Evolutionary conservation across 2,888 invertebrate genomes (phyloP).

Genomic region (Cylloceria caligata): DNA sequence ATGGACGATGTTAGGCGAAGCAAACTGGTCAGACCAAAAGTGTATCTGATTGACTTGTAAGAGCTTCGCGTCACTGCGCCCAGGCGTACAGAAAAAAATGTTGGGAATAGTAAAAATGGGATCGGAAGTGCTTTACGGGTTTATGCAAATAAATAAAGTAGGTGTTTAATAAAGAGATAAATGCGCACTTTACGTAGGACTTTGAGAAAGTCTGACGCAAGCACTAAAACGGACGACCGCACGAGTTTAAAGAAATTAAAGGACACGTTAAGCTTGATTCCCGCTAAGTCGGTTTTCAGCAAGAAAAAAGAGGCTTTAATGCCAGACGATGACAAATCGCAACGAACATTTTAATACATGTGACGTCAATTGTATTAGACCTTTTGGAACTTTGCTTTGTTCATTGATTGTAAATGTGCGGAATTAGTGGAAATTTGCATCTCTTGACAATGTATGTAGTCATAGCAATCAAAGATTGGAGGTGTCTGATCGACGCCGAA

Average conservation of each 20-base stretch:
- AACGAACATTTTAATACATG: neutral
- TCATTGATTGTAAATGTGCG: too few relatives aligned
- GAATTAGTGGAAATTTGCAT: too few relatives aligned
- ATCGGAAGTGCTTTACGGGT: neutral
- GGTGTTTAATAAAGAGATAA: neutral
- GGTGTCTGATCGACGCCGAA: neutral
- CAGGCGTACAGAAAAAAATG: neutral
- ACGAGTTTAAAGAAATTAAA: slow-evolving; percentile 2
- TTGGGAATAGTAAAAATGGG: too few relatives aligned
- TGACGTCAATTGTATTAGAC: neutral
- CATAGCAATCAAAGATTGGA: too few relatives aligned
- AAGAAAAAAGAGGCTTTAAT: neutral
- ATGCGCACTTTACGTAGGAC: slow-evolving; percentile 4
- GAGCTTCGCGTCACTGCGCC: neutral
- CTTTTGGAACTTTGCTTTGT: neutral
- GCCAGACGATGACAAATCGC: neutral
- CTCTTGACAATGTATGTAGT: neutral
- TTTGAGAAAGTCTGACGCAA: neutral
- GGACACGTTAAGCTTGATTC: neutral
- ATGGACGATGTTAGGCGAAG: slow-evolving; percentile 16
- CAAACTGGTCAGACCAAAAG: neutral
- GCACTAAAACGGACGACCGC: neutral
- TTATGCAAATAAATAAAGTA: neutral
- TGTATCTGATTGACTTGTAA: neutral
- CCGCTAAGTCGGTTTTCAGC: neutral